phyloP scores from a whole-genome alignment of 2,797 vertebrate species.

The Holocentrus rufus region DNA sequence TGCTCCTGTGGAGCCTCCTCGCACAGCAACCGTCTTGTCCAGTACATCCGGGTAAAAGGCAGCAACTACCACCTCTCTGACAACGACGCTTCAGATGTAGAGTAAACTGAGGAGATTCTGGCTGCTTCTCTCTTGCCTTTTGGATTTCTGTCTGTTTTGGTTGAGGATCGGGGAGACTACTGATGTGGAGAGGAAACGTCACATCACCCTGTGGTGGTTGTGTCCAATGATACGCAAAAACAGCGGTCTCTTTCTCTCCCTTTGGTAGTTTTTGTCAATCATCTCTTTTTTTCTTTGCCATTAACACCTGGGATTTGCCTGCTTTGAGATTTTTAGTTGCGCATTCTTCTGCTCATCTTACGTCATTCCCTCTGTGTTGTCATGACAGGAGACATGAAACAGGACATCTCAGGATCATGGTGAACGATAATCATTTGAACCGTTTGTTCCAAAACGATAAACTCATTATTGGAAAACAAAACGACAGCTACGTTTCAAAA shows the following conservation, averaged over 20 bases:
- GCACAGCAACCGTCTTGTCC: slow-evolving; percentile 75
- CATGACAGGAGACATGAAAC: slow-evolving; percentile 6
- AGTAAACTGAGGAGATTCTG: slow-evolving; percentile 74
- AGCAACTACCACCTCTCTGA: slow-evolving; percentile 90
- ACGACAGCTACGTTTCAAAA: not conserved
- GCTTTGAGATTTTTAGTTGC: not conserved
- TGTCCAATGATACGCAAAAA: not conserved
- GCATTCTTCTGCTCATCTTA: slow-evolving; percentile 1
- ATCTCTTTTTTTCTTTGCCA: not conserved
- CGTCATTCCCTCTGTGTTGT: slow-evolving; percentile 4
- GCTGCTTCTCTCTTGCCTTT: slow-evolving; percentile 5
- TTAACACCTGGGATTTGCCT: slow-evolving; percentile 15
- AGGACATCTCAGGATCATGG: not conserved
- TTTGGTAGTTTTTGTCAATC: slow-evolving; percentile 4
- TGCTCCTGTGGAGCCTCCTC: slow-evolving; percentile 87
- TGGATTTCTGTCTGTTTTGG: slow-evolving; percentile 7
- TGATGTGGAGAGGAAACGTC: not conserved
- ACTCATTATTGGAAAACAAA: too few relatives aligned
- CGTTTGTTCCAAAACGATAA: not conserved
- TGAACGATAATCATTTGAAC: not conserved
- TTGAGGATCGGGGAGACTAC: slow-evolving; percentile 60
- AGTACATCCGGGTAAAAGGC: slow-evolving; percentile 95
- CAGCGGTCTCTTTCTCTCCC: not conserved
- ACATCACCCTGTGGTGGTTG: slow-evolving; percentile 23
- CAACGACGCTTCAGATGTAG: slow-evolving; percentile 89